Percentiles rank a stretch among this genome's conserved stretches.
Evolutionary conservation across 2,888 invertebrate genomes (phyloP).

Genomic region (Lasiommata megera): DNA sequence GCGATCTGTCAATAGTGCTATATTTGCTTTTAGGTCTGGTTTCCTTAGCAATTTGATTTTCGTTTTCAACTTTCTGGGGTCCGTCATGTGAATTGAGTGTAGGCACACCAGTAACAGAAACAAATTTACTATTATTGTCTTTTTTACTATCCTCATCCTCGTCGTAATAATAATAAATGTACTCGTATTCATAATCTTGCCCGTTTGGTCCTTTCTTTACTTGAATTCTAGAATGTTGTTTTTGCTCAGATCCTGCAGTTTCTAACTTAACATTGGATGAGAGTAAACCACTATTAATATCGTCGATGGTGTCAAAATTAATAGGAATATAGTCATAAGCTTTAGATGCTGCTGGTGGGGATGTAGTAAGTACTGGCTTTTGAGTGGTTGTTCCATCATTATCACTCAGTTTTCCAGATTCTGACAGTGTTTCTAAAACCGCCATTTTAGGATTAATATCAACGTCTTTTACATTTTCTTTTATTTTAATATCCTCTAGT

Average conservation of each 20-base stretch:
- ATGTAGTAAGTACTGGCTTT: conserved; percentile 80
- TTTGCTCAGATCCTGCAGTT: conserved; percentile 85
- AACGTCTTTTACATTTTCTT: conserved; percentile 73
- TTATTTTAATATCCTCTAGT: conserved; percentile 71
- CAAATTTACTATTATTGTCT: conserved; percentile 51
- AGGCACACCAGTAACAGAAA: conserved; percentile 43
- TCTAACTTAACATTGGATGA: conserved; percentile 80
- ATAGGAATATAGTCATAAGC: conserved; percentile 71
- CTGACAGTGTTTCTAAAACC: conserved; percentile 72
- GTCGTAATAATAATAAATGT: conserved; percentile 94
- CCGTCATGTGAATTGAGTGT: conserved; percentile 83
- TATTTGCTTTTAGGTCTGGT: conserved; percentile 78
- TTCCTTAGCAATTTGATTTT: conserved; percentile 66
- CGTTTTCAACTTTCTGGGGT: conserved; percentile 74
- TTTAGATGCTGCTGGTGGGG: conserved; percentile 59
- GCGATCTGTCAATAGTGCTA: conserved; percentile 77
- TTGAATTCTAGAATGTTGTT: conserved; percentile 87
- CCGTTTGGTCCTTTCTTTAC: conserved; percentile 94
- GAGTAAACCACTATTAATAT: conserved; percentile 70
- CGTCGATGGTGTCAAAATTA: conserved; percentile 75
- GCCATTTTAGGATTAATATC: conserved; percentile 70
- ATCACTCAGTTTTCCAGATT: conserved; percentile 69
- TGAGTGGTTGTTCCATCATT: conserved; percentile 74
- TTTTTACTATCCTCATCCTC: conserved; percentile 85
- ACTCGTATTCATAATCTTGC: conserved; percentile 95